These are phyloP conservation scores for Megaceryle maxima DNA, from an alignment of 2,113 vertebrate genomes.

Conservation along the genomic window DNA sequence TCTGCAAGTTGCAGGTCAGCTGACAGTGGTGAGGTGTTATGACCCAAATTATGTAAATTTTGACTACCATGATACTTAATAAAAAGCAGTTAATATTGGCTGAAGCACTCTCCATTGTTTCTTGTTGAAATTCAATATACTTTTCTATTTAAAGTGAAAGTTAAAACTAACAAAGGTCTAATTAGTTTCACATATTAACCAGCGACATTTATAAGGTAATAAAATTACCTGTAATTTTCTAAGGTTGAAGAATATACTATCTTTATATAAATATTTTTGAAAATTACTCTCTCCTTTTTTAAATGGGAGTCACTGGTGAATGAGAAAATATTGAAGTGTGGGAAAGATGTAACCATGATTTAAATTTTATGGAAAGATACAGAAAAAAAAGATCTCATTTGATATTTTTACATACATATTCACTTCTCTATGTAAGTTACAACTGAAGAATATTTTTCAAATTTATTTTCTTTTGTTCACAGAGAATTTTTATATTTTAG, in stretches of 20 bases:
- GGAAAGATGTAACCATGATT: not conserved
- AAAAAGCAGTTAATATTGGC: not conserved
- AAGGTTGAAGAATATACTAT: not conserved
- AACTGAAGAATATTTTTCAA: not conserved
- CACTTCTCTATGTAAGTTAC: not conserved
- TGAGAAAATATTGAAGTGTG: not conserved
- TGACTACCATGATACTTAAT: not conserved
- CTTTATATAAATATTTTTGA: slow-evolving; percentile 6
- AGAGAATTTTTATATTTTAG: not conserved
- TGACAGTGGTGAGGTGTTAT: not conserved
- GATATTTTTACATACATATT: not conserved
- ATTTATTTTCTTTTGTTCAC: not conserved
- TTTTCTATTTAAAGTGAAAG: not conserved
- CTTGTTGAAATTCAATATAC: not conserved
- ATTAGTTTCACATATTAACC: not conserved
- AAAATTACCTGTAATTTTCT: slow-evolving; percentile 7
- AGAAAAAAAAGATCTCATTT: not conserved
- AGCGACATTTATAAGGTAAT: not conserved
- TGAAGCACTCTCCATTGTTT: not conserved
- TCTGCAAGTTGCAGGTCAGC: not conserved
- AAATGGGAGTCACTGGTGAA: not conserved
- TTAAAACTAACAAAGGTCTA: not conserved
- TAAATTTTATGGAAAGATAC: not conserved
- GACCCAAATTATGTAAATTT: not conserved
- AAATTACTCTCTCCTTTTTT: not conserved